Conservation (phyloP, 2,797 vertebrate genomes). For the Champsocephalus gunnari region DNA sequence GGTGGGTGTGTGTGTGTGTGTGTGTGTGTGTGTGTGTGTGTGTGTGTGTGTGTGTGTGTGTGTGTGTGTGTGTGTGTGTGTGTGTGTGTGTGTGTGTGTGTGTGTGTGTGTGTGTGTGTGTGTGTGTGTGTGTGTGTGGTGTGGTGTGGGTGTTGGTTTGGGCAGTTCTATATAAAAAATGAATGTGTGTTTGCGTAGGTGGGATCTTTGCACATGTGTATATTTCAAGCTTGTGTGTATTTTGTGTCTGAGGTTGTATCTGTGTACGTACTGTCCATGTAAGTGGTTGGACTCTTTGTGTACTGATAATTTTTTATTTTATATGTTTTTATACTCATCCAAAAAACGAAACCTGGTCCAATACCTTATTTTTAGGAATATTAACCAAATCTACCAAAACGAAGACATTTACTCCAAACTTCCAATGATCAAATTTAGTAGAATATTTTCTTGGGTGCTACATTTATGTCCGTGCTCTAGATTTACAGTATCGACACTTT, state of each 20-base stretch:
- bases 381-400: neutral
- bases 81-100: constrained; percentile 12
- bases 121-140: constrained; percentile 14
- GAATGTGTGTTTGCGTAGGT: constrained; percentile 19
- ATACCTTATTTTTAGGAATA: neutral
- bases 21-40: neutral
- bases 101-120: constrained; percentile 3
- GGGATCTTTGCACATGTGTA: constrained; percentile 1
- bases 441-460: neutral
- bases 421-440: neutral
- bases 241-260: neutral
- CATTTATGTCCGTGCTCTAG: neutral
- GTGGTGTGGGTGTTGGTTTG: constrained; percentile 22
- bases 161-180: neutral
- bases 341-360: neutral
- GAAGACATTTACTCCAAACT: neutral
- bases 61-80: neutral
- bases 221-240: neutral
- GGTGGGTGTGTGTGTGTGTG: constrained; percentile 20
- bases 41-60: too few relatives aligned
- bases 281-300: neutral
- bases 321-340: neutral
- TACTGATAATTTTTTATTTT: neutral
- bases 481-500: neutral
- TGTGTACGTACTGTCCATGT: neutral